Percentiles rank a stretch among this genome's conserved stretches.
These are phyloP conservation scores for Chionodraco myersi DNA, from an alignment of 2,113 vertebrate genomes.

Conservation along the genomic window DNA sequence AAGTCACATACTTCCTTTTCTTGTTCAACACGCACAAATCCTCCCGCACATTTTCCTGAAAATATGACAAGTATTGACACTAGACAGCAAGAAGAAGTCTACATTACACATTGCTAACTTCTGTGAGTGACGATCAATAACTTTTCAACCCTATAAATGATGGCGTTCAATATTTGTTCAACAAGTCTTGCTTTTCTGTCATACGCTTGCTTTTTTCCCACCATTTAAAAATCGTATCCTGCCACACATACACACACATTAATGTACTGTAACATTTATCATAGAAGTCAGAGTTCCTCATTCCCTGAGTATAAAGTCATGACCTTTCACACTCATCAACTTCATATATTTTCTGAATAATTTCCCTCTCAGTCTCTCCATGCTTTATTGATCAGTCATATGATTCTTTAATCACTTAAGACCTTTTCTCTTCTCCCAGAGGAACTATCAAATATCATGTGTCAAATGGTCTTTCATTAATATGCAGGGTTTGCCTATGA, in stretches of 20 bases:
- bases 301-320: conserved; percentile 28
- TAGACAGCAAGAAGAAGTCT: not conserved
- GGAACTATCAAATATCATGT: conserved; percentile 2
- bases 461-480: conserved; percentile 17
- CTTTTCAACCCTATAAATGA: not conserved
- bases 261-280: conserved; percentile 30
- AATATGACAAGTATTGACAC: not conserved
- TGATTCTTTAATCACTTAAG: conserved; percentile 63
- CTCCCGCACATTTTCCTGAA: not conserved
- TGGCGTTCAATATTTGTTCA: not conserved
- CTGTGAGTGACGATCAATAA: not conserved
- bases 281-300: conserved; percentile 36
- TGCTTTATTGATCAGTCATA: conserved; percentile 71
- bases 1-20: too few relatives aligned
- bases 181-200: conserved; percentile 4
- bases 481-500: not conserved
- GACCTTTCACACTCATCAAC: conserved; percentile 31
- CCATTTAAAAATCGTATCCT: not conserved
- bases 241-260: not conserved
- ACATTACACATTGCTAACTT: not conserved
- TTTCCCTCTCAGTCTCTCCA: conserved; percentile 15
- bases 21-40: not conserved
- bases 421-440: conserved; percentile 38
- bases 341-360: conserved; percentile 19
- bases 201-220: not conserved